Conservation (phyloP, 2,888 invertebrate species). For the Dasysyrphus albostriatus region DNA sequence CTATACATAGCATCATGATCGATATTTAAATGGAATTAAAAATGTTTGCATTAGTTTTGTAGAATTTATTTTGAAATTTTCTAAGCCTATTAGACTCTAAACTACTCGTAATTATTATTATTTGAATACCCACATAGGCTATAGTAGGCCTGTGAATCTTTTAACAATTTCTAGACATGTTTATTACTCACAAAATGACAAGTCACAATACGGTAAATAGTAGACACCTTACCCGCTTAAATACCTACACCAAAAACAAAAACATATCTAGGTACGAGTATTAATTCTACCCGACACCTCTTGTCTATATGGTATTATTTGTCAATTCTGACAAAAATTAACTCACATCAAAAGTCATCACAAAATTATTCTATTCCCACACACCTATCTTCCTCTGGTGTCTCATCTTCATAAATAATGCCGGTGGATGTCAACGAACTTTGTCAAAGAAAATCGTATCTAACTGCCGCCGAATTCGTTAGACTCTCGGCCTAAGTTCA, state of each 20-base stretch:
- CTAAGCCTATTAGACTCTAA: background rate
- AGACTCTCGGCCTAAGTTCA: constrained; percentile 41
- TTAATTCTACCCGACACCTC: constrained; percentile 42
- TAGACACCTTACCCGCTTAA: background rate
- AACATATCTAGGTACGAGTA: background rate
- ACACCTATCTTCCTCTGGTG: background rate
- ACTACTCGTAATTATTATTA: background rate
- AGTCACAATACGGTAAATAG: background rate
- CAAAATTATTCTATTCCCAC: background rate
- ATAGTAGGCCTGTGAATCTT: constrained; percentile 7
- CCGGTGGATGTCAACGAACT: constrained; percentile 62
- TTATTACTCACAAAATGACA: constrained; percentile 18
- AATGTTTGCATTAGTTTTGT: background rate
- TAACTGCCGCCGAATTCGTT: constrained; percentile 56
- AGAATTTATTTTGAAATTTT: background rate
- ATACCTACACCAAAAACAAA: background rate
- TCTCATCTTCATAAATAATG: constrained; percentile 19
- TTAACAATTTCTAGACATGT: constrained; percentile 36
- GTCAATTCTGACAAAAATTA: constrained; percentile 27
- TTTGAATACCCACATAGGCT: background rate
- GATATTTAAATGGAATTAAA: background rate
- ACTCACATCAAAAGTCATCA: constrained; percentile 25
- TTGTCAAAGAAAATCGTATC: constrained; percentile 49
- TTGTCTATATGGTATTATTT: background rate
- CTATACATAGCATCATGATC: background rate